These are phyloP conservation scores for Hirtodrosophila histrioides DNA, from an alignment of 2,888 invertebrate species.

Conservation along the genomic window DNA sequence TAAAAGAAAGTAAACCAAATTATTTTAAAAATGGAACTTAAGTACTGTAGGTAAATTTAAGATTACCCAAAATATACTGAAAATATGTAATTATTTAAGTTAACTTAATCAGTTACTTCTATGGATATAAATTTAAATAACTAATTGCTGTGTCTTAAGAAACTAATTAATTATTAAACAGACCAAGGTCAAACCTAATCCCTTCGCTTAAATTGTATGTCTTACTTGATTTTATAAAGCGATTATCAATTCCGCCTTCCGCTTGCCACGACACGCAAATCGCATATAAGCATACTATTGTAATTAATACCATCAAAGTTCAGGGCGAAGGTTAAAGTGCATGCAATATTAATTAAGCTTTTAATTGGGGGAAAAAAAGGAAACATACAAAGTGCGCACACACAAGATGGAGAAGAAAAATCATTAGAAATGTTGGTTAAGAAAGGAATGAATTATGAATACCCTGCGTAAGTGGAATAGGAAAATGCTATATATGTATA, in stretches of 20 bases:
- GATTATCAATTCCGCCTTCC: conserved; percentile 33
- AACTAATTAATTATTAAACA: too few species aligned
- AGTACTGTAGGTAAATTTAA: too few species aligned
- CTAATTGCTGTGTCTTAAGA: too few species aligned
- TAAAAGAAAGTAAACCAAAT: too few species aligned
- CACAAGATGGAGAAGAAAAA: conserved; percentile 7
- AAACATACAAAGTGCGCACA: conserved; percentile 1
- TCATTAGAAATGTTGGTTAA: conserved; percentile 7
- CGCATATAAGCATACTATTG: conserved; percentile 48
- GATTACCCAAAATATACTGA: too few species aligned
- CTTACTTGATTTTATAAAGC: conserved; percentile 22
- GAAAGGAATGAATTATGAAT: neutral
- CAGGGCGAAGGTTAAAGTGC: conserved; percentile 74
- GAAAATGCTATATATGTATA: neutral
- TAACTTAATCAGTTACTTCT: too few species aligned
- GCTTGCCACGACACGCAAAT: conserved; percentile 47
- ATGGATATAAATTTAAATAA: too few species aligned
- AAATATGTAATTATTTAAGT: too few species aligned
- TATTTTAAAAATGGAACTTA: too few species aligned
- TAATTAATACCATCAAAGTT: conserved; percentile 64
- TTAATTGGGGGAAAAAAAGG: conserved; percentile 48
- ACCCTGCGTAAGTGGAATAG: neutral
- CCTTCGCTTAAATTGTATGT: conserved; percentile 12
- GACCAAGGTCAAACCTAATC: conserved; percentile 1
- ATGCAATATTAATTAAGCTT: conserved; percentile 68